Evolutionary conservation across 1,140 invertebrate genomes (phyloP).

Genomic region (Meloidogyne exigua): DNA sequence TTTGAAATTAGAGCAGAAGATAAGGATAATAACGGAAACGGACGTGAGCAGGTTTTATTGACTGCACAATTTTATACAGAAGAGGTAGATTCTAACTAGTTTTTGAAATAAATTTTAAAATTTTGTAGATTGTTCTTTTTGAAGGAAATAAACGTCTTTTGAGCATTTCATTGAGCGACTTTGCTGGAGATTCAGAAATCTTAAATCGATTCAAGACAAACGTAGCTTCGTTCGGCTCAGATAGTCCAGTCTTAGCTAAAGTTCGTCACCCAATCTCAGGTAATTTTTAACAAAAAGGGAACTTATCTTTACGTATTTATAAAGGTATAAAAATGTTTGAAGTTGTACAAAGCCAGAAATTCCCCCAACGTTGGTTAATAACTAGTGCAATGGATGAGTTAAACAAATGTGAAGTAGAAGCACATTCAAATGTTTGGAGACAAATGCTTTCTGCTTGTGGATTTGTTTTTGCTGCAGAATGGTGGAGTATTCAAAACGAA

Average conservation of each 20-base stretch:
- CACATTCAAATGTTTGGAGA: conserved; percentile 46
- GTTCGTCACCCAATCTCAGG: conserved; percentile 55
- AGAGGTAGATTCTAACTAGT: conserved; percentile 24
- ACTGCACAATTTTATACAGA: conserved; percentile 53
- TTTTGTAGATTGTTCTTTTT: conserved; percentile 46
- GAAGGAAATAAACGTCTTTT: conserved; percentile 53
- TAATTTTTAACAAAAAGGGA: conserved; percentile 13
- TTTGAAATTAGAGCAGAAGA: conserved; percentile 51
- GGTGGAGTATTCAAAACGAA: conserved; percentile 50
- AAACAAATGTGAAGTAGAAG: conserved; percentile 43
- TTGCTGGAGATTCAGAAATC: conserved; percentile 21
- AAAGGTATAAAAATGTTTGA: conserved; percentile 56
- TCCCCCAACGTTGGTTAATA: conserved; percentile 41
- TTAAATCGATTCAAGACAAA: conserved; percentile 7
- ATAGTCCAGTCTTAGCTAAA: conserved; percentile 43
- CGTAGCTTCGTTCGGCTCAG: background rate
- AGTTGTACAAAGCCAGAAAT: conserved; percentile 38
- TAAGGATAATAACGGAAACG: conserved; percentile 18
- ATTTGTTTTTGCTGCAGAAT: conserved; percentile 45
- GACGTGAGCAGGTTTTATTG: conserved; percentile 28
- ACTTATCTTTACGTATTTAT: background rate
- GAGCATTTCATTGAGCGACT: conserved; percentile 46
- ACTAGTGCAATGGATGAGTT: conserved; percentile 46
- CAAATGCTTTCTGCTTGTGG: conserved; percentile 44
- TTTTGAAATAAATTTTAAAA: background rate